Base-by-base conservation (phyloP, 2,113 vertebrate species). In the Grallaria varia region DNA sequence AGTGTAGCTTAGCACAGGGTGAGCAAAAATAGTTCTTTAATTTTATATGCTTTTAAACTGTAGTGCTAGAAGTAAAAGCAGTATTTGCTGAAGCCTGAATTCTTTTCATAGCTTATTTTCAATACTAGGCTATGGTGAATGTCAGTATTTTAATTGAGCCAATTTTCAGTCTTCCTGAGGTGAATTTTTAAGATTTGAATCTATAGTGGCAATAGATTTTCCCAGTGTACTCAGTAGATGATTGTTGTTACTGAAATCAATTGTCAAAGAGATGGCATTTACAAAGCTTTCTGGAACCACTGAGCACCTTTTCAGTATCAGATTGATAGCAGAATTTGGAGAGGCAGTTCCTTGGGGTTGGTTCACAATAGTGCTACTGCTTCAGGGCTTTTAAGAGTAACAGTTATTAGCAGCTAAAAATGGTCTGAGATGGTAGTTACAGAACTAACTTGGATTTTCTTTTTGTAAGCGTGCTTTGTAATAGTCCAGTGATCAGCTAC, bases 201-300 rank as follows among this genome's bases (percentile, higher is more conserved):
- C 71, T 67, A 33, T 40, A 44, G 18, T 14, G 18, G 40, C 89
- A 83, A 71, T 83, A 89, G 72, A 84, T 93, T 95, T 89, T 66
- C 35, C 37, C 81, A 3, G 3, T 93, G 27, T 67, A 24, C 42
- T 83, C 68, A 67, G 37, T 39, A 82, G 72, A 89, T 63, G 44
- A 79, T 91, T 86, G 91, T 58, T 97, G 60, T 81, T 86, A 55
- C 78, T 56, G 33, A 82, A 92, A 95, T 81, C 64, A 82, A 72
- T 97, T 95, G 93, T 92, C 35, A 90, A 77, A 89, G 52, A 95
- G 80, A 75, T 64, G 67, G 71, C 94, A 95, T 96, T 97, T 88
- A 88, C 56, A 92, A 94, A 86, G 86, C 78, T 68, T 93, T 96
- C 88, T 72, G n/a, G 60, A 83, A 45, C 23, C 49, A 75, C 53